Conservation (phyloP, 2,888 invertebrate genomes). For the Lycaena phlaeas region DNA sequence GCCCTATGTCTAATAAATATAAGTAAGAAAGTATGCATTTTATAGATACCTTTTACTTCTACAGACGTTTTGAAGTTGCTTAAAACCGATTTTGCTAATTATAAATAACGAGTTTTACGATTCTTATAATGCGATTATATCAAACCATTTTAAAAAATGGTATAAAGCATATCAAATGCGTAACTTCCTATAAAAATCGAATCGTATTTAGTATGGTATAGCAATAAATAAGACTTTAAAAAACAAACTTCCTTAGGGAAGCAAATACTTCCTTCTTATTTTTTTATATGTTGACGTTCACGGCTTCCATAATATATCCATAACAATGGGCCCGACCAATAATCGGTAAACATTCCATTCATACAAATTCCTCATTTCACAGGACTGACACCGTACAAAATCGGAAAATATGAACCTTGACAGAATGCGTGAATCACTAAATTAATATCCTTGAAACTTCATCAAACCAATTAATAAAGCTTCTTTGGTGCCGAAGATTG, state of each 20-base stretch:
- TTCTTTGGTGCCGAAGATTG: slow-evolving; percentile 31
- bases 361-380: slow-evolving; percentile 43
- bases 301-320: slow-evolving; percentile 42
- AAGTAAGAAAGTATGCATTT: too few relatives aligned
- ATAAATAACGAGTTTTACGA: too few relatives aligned
- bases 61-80: too few relatives aligned
- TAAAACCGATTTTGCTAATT: too few relatives aligned
- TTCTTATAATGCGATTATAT: too few relatives aligned
- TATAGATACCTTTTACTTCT: too few relatives aligned
- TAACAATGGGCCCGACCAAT: slow-evolving; percentile 52
- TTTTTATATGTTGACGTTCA: slow-evolving; percentile 58
- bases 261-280: slow-evolving; percentile 60
- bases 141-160: too few relatives aligned
- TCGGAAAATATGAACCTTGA: slow-evolving; percentile 64
- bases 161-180: neutral
- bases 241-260: slow-evolving; percentile 51
- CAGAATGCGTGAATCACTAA: slow-evolving; percentile 59
- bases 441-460: slow-evolving; percentile 72
- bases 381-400: slow-evolving; percentile 51
- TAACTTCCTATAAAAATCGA: neutral
- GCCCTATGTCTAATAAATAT: too few relatives aligned
- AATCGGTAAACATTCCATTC: slow-evolving; percentile 61
- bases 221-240: slow-evolving; percentile 19
- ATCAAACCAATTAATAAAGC: slow-evolving; percentile 63
- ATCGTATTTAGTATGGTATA: neutral